phyloP scores from a whole-genome alignment of 2,888 invertebrate species.

The Hirudinaria manillensis region DNA sequence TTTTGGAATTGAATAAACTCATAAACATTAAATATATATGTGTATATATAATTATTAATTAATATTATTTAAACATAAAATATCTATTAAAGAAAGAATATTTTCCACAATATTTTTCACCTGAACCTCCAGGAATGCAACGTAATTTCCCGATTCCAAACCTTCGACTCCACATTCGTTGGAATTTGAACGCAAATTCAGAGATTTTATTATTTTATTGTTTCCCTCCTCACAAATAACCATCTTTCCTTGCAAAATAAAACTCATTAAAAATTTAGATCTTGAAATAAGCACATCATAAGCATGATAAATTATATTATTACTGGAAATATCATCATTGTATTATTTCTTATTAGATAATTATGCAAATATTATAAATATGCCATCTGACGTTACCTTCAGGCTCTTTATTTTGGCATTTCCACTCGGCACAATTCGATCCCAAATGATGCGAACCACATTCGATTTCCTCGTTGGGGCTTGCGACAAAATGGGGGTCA shows the following conservation, averaged over 20 bases:
- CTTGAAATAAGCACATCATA: too few relatives aligned
- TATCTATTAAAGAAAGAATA: not conserved
- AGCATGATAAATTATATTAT: too few relatives aligned
- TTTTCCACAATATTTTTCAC: not conserved
- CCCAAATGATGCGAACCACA: constrained; percentile 2
- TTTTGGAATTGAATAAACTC: too few relatives aligned
- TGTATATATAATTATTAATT: too few relatives aligned
- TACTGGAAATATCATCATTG: too few relatives aligned
- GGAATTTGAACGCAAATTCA: not conserved
- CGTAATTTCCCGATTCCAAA: not conserved
- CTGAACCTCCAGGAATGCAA: not conserved
- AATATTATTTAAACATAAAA: not conserved
- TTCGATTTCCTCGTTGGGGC: not conserved
- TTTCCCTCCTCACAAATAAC: constrained; percentile 7
- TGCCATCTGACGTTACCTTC: not conserved
- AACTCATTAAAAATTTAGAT: not conserved
- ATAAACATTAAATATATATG: too few relatives aligned
- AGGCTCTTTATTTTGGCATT: constrained; percentile 15
- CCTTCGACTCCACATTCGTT: not conserved
- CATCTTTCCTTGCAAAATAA: not conserved
- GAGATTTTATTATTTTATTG: not conserved
- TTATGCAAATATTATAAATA: not conserved
- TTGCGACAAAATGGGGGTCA: not conserved
- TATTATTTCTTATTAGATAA: not conserved
- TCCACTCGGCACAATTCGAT: not conserved